Base-by-base conservation (phyloP, 2,888 invertebrate species). In the Bellardia pandia region DNA sequence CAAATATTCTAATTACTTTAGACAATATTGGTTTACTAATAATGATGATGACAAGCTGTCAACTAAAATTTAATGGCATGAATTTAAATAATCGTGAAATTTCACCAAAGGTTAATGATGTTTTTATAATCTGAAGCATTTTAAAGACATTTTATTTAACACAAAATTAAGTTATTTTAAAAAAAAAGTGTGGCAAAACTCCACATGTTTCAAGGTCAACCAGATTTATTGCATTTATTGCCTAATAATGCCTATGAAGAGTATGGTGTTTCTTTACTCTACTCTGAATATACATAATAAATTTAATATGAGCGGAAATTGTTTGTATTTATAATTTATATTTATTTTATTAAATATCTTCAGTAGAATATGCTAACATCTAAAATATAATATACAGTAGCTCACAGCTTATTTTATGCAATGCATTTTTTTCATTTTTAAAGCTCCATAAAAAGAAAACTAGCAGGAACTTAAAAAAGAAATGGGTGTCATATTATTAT, bases 1-100 rank as follows among this genome's bases (percentile, higher is more conserved):
- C 51, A 72, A 80, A 72, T 74, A 72, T 74, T 74, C 66, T 72
- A 79, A 62, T 79, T 58, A 23, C 0, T 58, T 58, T 2, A 60
- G 69, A 48, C 48, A 77, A 13, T 30, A 13, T 78, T 33, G n/a
- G 45, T 14, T 14, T 58, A 9, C 42, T 45, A 16, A 56, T 56
- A 11, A 56, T 56, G 7, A 23, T 56, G 13, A n/a, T 30, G 66
- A n/a, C 66, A 48, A 51, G 37, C 33, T 76, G 51, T 51, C 4
- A 48, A 11, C n/a, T 60, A 30, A 5, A 48, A 16, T 51, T 62
- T 14, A 51, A 76, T 64, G 53, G 14, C 23, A n/a, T 40, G 48
- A 40, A 71, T 40, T 40, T 23, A 14, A 56, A 53, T 56, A 30
- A 58, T 58, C 14, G 53, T n/a, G 37, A n/a, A 33, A 37, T 45